Percentiles rank a stretch among this genome's conserved stretches.
Evolutionary conservation across 2,113 vertebrate genomes (phyloP).

Genomic region (Calidris pugnax): DNA sequence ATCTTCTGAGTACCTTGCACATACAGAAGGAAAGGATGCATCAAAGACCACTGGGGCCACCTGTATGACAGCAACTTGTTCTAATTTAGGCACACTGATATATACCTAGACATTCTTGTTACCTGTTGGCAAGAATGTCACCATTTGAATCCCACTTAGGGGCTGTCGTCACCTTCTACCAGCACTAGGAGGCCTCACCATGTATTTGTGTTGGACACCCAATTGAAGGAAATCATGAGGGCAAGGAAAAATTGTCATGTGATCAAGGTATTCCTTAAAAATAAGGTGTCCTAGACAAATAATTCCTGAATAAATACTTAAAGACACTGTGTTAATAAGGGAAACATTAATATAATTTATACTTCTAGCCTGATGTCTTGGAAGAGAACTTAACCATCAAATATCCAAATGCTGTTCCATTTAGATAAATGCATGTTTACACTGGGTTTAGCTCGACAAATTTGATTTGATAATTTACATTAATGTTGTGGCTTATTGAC

Average conservation of each 20-base stretch:
- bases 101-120: background rate
- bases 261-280: background rate
- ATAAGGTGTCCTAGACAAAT: background rate
- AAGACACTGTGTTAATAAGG: background rate
- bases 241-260: background rate
- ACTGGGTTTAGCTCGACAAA: background rate
- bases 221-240: background rate
- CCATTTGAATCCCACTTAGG: background rate
- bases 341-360: background rate
- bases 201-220: background rate
- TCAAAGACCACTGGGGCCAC: background rate
- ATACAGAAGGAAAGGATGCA: background rate
- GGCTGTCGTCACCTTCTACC: background rate
- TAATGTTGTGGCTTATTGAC: slow-evolving; percentile 52
- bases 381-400: background rate
- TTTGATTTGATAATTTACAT: slow-evolving; percentile 56
- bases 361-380: background rate
- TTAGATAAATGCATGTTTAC: slow-evolving; percentile 11
- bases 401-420: background rate
- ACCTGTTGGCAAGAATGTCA: fast-evolving
- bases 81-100: background rate
- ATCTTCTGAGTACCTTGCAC: background rate
- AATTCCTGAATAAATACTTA: background rate
- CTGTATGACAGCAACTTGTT: background rate
- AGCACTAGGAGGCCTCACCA: background rate